Evolutionary conservation across 1,140 invertebrate genomes (phyloP).

Genomic region (Bombus polaris): DNA sequence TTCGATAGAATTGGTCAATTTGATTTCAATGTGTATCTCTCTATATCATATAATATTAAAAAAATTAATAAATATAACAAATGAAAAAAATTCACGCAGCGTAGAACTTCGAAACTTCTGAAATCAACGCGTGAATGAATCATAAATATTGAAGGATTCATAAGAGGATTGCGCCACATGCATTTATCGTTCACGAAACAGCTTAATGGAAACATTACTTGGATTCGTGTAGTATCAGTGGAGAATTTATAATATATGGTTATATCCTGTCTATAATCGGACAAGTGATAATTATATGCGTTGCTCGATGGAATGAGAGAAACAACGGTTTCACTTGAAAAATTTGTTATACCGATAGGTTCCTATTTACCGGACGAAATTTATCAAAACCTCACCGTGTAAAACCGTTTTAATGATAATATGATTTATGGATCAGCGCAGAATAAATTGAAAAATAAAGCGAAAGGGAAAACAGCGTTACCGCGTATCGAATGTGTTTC

Average conservation of each 20-base stretch:
- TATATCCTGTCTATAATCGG: not conserved
- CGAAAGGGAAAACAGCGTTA: no score
- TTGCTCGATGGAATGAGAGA: no score
- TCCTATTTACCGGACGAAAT: not conserved
- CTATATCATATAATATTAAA: no score
- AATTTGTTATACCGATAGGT: not conserved
- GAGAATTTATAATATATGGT: no score
- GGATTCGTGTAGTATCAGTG: not conserved
- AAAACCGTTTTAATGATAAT: not conserved
- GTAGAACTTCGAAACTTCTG: not conserved
- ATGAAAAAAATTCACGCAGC: no score
- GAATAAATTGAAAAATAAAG: not conserved
- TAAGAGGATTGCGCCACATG: not conserved
- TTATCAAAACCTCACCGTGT: not conserved
- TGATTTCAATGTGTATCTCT: no score
- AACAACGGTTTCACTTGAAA: not conserved
- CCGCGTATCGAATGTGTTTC: no score
- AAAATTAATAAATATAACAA: no score
- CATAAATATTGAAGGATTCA: slow-evolving; percentile 7
- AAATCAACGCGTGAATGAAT: not conserved
- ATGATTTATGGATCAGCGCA: not conserved
- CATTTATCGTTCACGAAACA: slow-evolving; percentile 5
- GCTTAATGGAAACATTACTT: slow-evolving; percentile 22
- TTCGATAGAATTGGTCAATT: no score
- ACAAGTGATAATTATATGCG: not conserved